These are phyloP conservation scores for Alaudala cheleensis DNA, from an alignment of 2,113 vertebrate genomes.

Conservation along the genomic window DNA sequence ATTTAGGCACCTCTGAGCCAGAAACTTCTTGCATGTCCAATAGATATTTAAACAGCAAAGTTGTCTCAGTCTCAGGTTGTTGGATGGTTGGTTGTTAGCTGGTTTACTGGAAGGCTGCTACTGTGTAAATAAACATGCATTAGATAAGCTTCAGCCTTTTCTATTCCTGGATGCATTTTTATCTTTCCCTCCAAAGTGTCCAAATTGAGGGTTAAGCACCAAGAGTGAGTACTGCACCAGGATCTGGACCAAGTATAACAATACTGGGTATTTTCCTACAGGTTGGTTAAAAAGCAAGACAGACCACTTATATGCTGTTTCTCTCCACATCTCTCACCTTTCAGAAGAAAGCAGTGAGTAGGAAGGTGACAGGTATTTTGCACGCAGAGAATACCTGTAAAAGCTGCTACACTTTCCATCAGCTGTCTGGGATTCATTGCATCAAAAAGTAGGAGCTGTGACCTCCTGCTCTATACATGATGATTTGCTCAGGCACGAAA, in stretches of 20 bases:
- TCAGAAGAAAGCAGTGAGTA: background rate
- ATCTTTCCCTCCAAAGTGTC: background rate
- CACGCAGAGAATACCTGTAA: background rate
- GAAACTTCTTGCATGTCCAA: background rate
- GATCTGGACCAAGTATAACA: background rate
- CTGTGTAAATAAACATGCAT: background rate
- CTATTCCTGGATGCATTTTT: background rate
- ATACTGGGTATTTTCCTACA: background rate
- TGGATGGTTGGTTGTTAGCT: background rate
- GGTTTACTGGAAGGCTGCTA: background rate
- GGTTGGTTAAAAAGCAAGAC: background rate
- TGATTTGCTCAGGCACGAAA: background rate
- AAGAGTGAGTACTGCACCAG: too few species aligned
- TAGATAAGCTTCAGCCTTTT: background rate
- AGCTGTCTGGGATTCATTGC: background rate
- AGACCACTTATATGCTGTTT: rapidly evolving
- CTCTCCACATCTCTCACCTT: background rate
- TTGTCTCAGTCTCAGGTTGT: background rate
- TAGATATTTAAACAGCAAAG: background rate
- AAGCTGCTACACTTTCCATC: background rate
- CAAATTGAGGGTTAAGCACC: background rate
- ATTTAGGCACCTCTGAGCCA: background rate
- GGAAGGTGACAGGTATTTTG: background rate
- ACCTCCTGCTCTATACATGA: background rate
- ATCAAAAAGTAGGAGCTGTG: background rate